Evolutionary conservation across 2,888 invertebrate species (phyloP), one percentile per base, ranked within the genome.

Genomic region (Habroteleia sp.): DNA sequence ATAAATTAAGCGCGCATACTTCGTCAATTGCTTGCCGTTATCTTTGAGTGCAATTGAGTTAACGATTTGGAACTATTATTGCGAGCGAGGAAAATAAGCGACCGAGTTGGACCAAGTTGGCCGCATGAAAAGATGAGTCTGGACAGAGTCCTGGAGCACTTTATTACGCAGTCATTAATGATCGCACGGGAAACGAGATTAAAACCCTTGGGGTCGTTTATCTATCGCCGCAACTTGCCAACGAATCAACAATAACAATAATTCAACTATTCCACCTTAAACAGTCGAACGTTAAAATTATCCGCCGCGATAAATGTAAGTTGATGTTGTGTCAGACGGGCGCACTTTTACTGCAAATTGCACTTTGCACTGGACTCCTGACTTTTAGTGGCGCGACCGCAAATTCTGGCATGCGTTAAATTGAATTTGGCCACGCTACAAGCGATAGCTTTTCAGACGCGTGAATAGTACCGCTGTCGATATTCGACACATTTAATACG

Each of bases 341-440:
- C 46, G 27, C 23, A 63, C 66, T 54, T 74, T 66, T 60, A 54
- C 62, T 68, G 56, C 48, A 50, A 56, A 63, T 74, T 56, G 68
- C 68, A 68, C 66, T 60, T 66, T 50, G 54, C 62, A 33, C 44
- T 27, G 65, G 42, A 52, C 62, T 58, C 44, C 42, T 74, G 74
- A 74, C 63, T 74, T 69, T 63, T 71, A 66, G 72, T 56, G 56
- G 50, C 20, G 23, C 50, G 27, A 46, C 74, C 69, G 25, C 74
- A 44, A 63, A 74, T 74, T 52, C 69, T 46, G 62, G 56, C 68
- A 56, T 68, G 68, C 68, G 74, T 74, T 74, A 68, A 74, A 69
- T 74, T 74, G 74, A 74, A 74, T 74, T 74, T 33, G 63, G 62
- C 31, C 37, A 60, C 48, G 63, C 71, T 52, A 37, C 62, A 31